A percentile compares a stretch with the other conserved stretches of the same genome.
phyloP scores from a whole-genome alignment of 30 jellyfish, hydroid and myxozoan species.

The Clytia hemisphaerica region DNA sequence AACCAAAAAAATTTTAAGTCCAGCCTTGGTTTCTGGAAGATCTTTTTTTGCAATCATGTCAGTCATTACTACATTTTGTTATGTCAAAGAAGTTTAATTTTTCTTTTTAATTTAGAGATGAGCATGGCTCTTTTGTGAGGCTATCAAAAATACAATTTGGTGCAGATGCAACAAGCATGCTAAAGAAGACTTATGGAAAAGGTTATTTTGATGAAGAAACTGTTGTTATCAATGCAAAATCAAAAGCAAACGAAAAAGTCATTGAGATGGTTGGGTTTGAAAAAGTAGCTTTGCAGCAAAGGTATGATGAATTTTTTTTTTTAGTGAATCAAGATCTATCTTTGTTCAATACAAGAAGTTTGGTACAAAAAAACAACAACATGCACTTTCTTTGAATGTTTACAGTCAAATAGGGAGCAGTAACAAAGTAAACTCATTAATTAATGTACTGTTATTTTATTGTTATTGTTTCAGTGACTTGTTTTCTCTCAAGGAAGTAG shows the following conservation, averaged over 20 bases:
- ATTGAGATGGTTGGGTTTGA: constrained; percentile 89
- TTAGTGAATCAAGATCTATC: too few species aligned
- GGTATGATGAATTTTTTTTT: constrained; percentile 13
- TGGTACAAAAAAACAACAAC: constrained; percentile 13
- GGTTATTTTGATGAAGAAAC: constrained; percentile 28
- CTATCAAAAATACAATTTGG: constrained; percentile 71
- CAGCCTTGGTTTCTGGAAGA: too few species aligned
- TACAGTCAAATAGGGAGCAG: not conserved
- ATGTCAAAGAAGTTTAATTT: not conserved
- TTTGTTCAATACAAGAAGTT: too few species aligned
- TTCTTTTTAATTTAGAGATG: constrained; percentile 38
- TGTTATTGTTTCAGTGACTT: constrained; percentile 13
- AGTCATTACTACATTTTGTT: too few species aligned
- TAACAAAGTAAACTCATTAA: not conserved
- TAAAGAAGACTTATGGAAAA: constrained; percentile 58
- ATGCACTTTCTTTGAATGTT: constrained; percentile 23
- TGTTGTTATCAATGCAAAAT: constrained; percentile 36
- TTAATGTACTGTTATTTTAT: too few species aligned
- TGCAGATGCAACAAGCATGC: constrained; percentile 30
- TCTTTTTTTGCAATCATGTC: too few species aligned
- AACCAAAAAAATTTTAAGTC: too few species aligned
- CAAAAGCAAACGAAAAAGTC: constrained; percentile 35
- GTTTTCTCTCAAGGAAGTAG: constrained; percentile 4
- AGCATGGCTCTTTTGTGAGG: constrained; percentile 89
- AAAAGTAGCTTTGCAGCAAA: constrained; percentile 22